phyloP scores from a whole-genome alignment of 2,113 vertebrate species.

The Aegotheles bennettii region DNA sequence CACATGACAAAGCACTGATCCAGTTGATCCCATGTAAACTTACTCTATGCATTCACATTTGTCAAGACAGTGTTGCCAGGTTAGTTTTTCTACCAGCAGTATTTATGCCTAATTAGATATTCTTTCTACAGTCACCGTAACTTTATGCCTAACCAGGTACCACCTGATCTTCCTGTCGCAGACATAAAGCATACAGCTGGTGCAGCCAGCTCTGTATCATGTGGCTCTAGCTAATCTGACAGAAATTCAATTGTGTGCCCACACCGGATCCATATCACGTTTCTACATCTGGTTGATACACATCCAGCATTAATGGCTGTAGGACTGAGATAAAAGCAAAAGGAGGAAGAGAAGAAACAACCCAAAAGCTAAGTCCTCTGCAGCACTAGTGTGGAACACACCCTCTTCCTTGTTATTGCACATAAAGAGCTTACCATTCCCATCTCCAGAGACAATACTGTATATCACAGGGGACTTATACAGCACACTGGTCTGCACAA shows the following conservation, averaged over 20 bases:
- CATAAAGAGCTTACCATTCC: not conserved
- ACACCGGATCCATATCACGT: not conserved
- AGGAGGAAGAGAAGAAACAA: not conserved
- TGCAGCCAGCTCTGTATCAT: not conserved
- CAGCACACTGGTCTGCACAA: not conserved
- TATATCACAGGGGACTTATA: conserved; percentile 24
- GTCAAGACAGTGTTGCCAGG: not conserved
- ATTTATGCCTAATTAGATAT: not conserved
- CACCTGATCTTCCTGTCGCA: not conserved
- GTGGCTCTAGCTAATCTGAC: not conserved
- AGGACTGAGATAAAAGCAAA: not conserved
- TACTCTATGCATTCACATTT: fast-evolving
- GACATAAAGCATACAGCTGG: not conserved
- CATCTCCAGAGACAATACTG: conserved; percentile 9
- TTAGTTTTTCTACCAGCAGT: not conserved
- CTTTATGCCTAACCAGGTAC: not conserved
- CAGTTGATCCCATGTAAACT: not conserved
- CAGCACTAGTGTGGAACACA: not conserved
- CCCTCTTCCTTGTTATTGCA: not conserved
- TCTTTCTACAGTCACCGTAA: not conserved
- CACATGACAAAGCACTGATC: not conserved
- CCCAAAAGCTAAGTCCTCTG: not conserved
- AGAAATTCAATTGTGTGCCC: not conserved
- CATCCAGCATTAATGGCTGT: not conserved
- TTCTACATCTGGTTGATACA: not conserved